Base-by-base conservation (phyloP, 2,113 vertebrate genomes). In the Cephalopholis sonnerati region DNA sequence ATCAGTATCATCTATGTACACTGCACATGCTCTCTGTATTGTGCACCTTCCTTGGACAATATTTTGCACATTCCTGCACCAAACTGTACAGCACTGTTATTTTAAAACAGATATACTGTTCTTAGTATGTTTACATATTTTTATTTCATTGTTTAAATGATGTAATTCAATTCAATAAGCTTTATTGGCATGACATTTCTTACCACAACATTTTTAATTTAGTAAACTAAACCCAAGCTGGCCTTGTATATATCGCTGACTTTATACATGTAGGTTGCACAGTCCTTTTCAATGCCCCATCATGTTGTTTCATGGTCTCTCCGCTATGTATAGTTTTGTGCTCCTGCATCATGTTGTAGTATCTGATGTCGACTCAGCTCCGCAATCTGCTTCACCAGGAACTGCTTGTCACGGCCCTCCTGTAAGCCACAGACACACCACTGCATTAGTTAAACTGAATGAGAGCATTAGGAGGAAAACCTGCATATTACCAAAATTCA, bases 361-460 rank as follows among this genome's bases (percentile, higher is more conserved):
- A 69, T 15, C 51, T 71, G 77, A 7, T 83, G 78, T 53, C 12
- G 80, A 51, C 69, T 93, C 62, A 96, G 57, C n/a, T 87, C 70
- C 25, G 88, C 87, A 75, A 96, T 95, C 86, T 95, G 95, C 81
- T 93, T 96, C 59, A 96, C 91, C 83, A 96, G 83, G 87, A 96
- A 96, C 89, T 94, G 91, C 83, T 96, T 96, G 72, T 96, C 95
- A 51, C 81, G 93, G 13, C 89, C 85, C 80, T 95, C 95, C 96
- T 96, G 91, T 76, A 64, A 85, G 24, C 9, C 66, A 91, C 51
- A 92, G 27, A 87, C 27, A 16, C 74, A 73, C 5, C 4, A 36
- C 2, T 62, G 12, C 2, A 66, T 81, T 41, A 48, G 59, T 74
- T 20, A 75, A 79, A 69, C 18, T 62, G n/a, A 50, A 78, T 70